Base-by-base conservation (phyloP, 1,140 invertebrate genomes). In the Phthorimaea operculella region DNA sequence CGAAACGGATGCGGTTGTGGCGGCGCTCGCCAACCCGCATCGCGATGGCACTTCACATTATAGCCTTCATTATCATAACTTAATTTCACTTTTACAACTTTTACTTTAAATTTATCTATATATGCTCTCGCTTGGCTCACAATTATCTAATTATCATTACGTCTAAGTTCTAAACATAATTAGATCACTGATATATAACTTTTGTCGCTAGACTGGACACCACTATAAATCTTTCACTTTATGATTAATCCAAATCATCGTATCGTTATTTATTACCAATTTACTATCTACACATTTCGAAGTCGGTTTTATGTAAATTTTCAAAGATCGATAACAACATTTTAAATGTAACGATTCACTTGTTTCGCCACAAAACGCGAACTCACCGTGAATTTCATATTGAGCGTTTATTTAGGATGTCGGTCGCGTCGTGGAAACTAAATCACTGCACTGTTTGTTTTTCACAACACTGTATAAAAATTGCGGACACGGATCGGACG, bases 321-420 rank as follows among this genome's bases (percentile, higher is more conserved):
- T n/a, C n/a, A n/a, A n/a, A n/a, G n/a, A n/a, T n/a, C n/a, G n/a
- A n/a, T n/a, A n/a, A 42, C 39, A n/a, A 42, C 8, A 42, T 42
- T 42, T 42, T 42, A 11, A 42, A 42, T n/a, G 9, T 14, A 48
- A 48, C n/a, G n/a, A 9, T 17, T 14, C 54, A 57, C 55, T 51
- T 42, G 33, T 57, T 47, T 47, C 63, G 56, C 44, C 64, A 73
- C 66, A 59, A 16, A 62, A 58, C 64, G 52, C 69, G 62, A 75
- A 84, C 81, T 84, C 78, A 84, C 81, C 79, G 78, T 85, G 73
- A 80, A 79, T 82, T 85, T 85, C 81, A 85, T 85, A 70, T 75
- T 75, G 61, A 54, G 70, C 62, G 68, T 70, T 80, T 83, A 74
- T 77, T 72, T 47, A 59, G 61, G 71, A 80, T 68, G 62, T 66